Evolutionary conservation across 1,140 invertebrate genomes (phyloP), one percentile per base, ranked within the genome.

Genomic region (Ceratosolen fusciceps): DNA sequence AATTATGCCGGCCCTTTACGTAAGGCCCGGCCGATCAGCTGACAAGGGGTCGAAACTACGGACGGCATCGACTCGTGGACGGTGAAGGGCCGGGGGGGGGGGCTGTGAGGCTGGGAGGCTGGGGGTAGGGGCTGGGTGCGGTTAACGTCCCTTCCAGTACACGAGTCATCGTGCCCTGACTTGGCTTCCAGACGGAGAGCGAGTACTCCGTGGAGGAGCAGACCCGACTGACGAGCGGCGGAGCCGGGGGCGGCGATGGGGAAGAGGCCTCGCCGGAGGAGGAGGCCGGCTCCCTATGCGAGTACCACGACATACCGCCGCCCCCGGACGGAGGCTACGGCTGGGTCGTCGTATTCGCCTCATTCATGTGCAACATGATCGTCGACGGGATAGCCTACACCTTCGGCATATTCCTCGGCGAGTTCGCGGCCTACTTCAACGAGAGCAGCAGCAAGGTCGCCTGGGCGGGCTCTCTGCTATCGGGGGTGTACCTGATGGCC

Each of bases 381-480:
- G 97, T 99, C n/a, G 98, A 99, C 88, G 98, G 98, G 80, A 97
- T 98, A 52, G 96, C 96, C 7, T 98, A 98, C 90, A 97, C 96
- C 7, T 98, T 98, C 86, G 97, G 97, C 14, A 94, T 98, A 83
- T 97, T 98, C 90, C 92, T 97, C 5, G 91, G 92, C 21, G 94
- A 96, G 84, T 95, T 98, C 79, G 94, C 96, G 49, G 90, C 89
- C 21, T 94, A 95, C 87, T 99, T 96, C 87, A 93, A 93, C 65
- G 95, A 95, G 85, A 94, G 95, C n/a, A 96, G 96, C 86, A 96
- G 96, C 70, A 96, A 94, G 78, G 95, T 95, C 2, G 96, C 97
- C 9, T 98, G 97, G 97, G 97, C 98, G 79, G 98, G 98, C 52
- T 97, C 96, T 77, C 91, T 99, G 4, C 92, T 99, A 0, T 96